Evolutionary conservation across 2,888 invertebrate species (phyloP), one percentile per base, ranked within the genome.

Genomic region (Machimus atricapillus): DNA sequence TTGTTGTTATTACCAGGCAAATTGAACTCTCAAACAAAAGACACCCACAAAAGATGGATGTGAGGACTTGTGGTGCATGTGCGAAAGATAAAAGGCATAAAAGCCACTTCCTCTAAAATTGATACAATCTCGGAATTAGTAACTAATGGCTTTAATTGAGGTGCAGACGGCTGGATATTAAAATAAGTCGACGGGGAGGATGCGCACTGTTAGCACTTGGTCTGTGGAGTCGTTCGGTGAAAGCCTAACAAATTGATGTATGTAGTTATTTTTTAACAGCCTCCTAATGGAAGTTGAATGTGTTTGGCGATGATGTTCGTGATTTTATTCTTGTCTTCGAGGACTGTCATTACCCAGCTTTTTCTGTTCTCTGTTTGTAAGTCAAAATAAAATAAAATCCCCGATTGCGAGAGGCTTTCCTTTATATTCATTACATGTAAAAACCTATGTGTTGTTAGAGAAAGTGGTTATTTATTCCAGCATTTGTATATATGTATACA

Each of bases 1-100:
- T 52, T 86, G 4, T 73, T 73, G 46, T 82, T 83, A 58, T 87
- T 43, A 66, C 27, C 66, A 76, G 31, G 73, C 23, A 81, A 78
- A 77, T 87, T 58, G 43, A 58, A 73, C 23, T n/a, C 27, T 85
- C 43, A 79, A 74, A 34, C 56, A 58, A 58, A 87, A 40, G 8
- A 37, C 34, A 40, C 52, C 31, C 56, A 81, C 81, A 81, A 56
- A 46, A 56, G 37, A 34, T 31, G 31, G 12, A 23, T 31, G 81
- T 9, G 81, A 56, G 40, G 31, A 56, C 34, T 19, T 34, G 56
- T 56, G 66, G 66, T 66, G 66, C 19, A 66, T 66, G 66, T 66
- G 66, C 19, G 27, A 66, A 66, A 66, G 56, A 52, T 52, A 56
- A 40, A 81, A 81, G 27, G 34, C 34, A 81, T 40, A 81, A 81